Base-by-base conservation (phyloP, 2,797 vertebrate genomes). In the Microchirus variegatus region DNA sequence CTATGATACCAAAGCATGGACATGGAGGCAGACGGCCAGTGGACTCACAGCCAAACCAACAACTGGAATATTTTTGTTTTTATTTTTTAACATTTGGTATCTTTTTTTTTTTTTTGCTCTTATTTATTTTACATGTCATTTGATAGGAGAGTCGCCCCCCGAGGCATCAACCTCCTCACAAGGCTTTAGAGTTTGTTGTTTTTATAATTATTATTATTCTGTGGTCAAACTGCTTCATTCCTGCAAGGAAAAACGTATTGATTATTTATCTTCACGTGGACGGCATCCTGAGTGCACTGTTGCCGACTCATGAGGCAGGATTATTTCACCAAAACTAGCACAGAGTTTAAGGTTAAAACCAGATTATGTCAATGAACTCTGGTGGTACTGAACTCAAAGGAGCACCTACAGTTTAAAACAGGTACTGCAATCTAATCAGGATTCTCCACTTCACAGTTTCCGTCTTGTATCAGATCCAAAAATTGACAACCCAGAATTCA, bases 1-100 rank as follows among this genome's bases (percentile, higher is more conserved):
- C 79, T 85, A 79, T 90, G 80, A 89, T 88, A 76, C 76, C 76
- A 77, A 77, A 85, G 57, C 62, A 46, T 7, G 10, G 76, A 45
- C 46, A 3, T 44, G 12, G 2, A 17, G 54, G 19, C 36, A 59
- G 52, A 69, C 61, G 56, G 59, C 71, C 59, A 72, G 44, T 35
- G 49, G 67, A 74, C 64, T 59, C 56, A 71, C 45, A 56, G 42
- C 47, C 11, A 48, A 45, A 64, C 50, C 49, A 62, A 61, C 64
- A 82, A 79, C 62, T 74, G 62, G 53, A 77, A 60, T 38, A 53
- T 75, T 50, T 31, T 82, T 70, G 16, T 11, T 68, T 70, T 37
- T 67, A 46, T 56, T 70, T 53, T 53, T 41, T 69, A 38, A 62
- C 38, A 68, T 68, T 80, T 73, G 54, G 35, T 63, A 70, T 71